A percentile compares a stretch with the other conserved stretches of the same genome.
Evolutionary conservation across 1,140 invertebrate genomes (phyloP).

Genomic region (Heliconius nattereri): DNA sequence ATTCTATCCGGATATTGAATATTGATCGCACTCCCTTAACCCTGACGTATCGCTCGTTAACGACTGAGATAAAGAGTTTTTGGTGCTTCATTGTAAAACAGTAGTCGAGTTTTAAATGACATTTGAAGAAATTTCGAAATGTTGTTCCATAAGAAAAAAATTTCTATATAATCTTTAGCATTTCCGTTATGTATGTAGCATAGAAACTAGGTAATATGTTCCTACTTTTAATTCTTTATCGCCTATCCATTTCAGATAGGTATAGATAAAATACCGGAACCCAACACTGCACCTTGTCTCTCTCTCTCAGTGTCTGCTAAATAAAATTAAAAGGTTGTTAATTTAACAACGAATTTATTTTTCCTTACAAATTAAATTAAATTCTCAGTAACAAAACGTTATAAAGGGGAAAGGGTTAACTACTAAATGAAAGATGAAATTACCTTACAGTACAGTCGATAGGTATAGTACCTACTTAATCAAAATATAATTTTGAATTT

Average conservation of each 20-base stretch:
- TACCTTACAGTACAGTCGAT: background rate
- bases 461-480: background rate
- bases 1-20: constrained; percentile 78
- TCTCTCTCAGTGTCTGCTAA: too few relatives aligned
- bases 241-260: background rate
- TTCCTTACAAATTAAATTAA: too few relatives aligned
- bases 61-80: constrained; percentile 55
- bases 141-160: too few relatives aligned
- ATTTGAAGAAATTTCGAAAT: background rate
- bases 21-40: constrained; percentile 77
- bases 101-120: constrained; percentile 9
- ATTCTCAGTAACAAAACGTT: background rate
- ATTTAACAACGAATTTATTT: background rate
- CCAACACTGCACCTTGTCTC: background rate
- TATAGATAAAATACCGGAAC: background rate
- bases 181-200: too few relatives aligned
- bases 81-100: constrained; percentile 19
- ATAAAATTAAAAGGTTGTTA: background rate
- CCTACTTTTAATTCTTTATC: too few relatives aligned
- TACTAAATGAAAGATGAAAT: background rate
- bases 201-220: too few relatives aligned
- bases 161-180: too few relatives aligned
- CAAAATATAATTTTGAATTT: constrained; percentile 15
- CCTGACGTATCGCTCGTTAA: constrained; percentile 74
- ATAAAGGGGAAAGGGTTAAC: background rate